Base-by-base conservation (phyloP, 1,140 invertebrate species). In the Calycopis cecrops region DNA sequence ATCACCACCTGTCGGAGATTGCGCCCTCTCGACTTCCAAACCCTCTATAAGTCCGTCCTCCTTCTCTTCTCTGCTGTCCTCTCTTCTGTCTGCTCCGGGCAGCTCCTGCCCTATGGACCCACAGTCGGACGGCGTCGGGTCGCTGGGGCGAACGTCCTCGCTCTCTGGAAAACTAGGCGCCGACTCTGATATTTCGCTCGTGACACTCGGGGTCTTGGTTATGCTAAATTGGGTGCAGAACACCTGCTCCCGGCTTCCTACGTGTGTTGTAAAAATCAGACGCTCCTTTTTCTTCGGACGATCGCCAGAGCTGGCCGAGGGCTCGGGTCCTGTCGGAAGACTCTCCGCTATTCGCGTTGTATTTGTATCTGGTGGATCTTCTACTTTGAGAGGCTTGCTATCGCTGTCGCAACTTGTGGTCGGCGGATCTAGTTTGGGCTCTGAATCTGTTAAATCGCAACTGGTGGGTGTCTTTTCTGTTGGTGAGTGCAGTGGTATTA, bases 401-500 rank as follows among this genome's bases (percentile, higher is more conserved):
- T 57, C 17, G 9, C 37, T 18, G 18, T 17, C 9, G 49, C 21
- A 10, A 3, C 21, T 12, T 6, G 48, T 34, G 8, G 16, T 33
- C 3, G 14, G 3, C 9, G 9, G 0, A 7, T 14, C 21, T 3
- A 10, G 0, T 40, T 38, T 7, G 8, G 38, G 10, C 37, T 53
- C 7, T 16, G 17, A 6, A 1, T 14, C 28, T 4, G 9, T 50
- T 35, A 35, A 9, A 4, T 50, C 48, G 1, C 28, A 34, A 16
- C 28, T 16, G 10, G 49, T 14, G 28, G 55, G 37, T 9, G 53
- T 51, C 33, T 64, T 79, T 52, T 88, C 84, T 9, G 88, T 89
- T 0, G 89, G 89, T 1, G 89, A 90, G 63, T 88, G 89, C 48
- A 90, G 73, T 4, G 89, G 89, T 56, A 90, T 90, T 33, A 88